A percentile compares a stretch with the other conserved stretches of the same genome.
Conservation (phyloP, 2,797 vertebrate genomes). For the Schizothorax lantsangensis region DNA sequence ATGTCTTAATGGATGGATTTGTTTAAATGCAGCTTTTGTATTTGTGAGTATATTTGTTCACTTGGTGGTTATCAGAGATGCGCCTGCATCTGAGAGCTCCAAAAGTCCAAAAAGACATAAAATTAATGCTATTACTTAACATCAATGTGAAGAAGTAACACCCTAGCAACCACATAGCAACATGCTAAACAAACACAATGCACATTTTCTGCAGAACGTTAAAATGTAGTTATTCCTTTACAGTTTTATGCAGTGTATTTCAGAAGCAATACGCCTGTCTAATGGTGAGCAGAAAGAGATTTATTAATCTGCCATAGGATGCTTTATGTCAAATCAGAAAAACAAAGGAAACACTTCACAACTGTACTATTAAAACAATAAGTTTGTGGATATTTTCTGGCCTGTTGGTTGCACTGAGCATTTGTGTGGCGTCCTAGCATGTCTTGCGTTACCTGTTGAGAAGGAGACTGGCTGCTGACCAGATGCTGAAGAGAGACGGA, state of each 20-base stretch:
- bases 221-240: background rate
- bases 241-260: background rate
- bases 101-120: too few relatives aligned
- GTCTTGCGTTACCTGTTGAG: constrained; percentile 52
- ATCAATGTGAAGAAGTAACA: too few relatives aligned
- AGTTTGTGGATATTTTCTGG: constrained; percentile 1
- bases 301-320: background rate
- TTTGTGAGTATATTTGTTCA: too few relatives aligned
- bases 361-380: background rate
- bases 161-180: background rate
- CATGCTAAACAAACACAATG: background rate
- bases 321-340: background rate
- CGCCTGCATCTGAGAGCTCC: too few relatives aligned
- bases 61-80: too few relatives aligned
- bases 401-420: constrained; percentile 7
- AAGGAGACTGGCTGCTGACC: constrained; percentile 44
- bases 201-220: background rate
- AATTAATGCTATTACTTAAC: too few relatives aligned
- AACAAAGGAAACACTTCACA: background rate
- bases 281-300: background rate
- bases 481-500: constrained; percentile 59
- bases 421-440: background rate
- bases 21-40: too few relatives aligned
- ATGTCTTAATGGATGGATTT: too few relatives aligned
- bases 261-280: background rate